Base-by-base conservation (phyloP, 1,140 invertebrate species). In the Notospermus geniculatus region DNA sequence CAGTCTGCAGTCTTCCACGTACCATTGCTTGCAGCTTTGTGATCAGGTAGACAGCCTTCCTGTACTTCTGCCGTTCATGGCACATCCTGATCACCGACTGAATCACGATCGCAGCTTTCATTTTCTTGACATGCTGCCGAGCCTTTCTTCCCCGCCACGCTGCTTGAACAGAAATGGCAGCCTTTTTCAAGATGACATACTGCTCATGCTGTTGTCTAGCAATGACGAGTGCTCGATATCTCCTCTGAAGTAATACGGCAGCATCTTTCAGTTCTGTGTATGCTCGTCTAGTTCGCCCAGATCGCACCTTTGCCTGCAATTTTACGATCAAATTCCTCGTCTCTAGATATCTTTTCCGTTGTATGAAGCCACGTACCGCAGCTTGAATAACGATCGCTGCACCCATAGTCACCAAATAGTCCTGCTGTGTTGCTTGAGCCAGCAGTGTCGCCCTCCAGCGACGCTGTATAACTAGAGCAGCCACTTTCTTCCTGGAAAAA, bases 321-420 rank as follows among this genome's bases (percentile, higher is more conserved):
- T 36, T 36, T 36, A 36, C 32, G 15, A 36, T 36, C 32, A 36
- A 36, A 15, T 7, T 15, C 15, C 32, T 36, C 4, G 32, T 7
- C 15, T 15, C 15, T 9, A 23, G 4, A 27, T 50, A 50, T 19
- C 46, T 19, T n/a, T n/a, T 50, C 4, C 46, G n/a, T 4, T 5
- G 5, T 5, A 50, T 19, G n/a, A 27, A 23, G 25, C 5, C 46
- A 23, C 46, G 46, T 27, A 50, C 46, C 4, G 4, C 9, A 27
- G 46, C n/a, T 27, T 50, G 46, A 19, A 50, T 27, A n/a, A n/a
- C n/a, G n/a, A 50, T 50, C 46, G 25, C n/a, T 5, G 46, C 46
- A 9, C 46, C 46, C 4, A 50, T 9, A 5, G 25, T 7, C n/a
- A 50, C 46, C n/a, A 50, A 27, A 50, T 7, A 50, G n/a, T 50